These are phyloP conservation scores for Cettia cetti DNA, from an alignment of 2,113 vertebrate species.

Conservation along the genomic window DNA sequence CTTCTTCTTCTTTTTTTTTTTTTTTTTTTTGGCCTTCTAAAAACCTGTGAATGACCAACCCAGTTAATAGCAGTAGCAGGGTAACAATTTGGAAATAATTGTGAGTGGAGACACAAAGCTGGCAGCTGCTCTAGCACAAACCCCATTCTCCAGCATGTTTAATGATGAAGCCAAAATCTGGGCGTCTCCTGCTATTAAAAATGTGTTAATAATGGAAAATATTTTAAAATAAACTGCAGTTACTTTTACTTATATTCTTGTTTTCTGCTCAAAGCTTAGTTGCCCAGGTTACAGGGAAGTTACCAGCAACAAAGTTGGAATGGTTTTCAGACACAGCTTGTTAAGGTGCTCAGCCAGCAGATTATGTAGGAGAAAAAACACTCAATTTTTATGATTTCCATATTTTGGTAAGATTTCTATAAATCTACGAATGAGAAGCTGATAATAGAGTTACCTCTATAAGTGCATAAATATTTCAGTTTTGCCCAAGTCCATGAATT, in stretches of 20 bases:
- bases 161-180: conserved; percentile 7
- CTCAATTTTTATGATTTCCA: not conserved
- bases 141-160: not conserved
- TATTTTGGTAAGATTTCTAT: not conserved
- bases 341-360: not conserved
- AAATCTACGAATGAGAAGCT: not conserved
- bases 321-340: not conserved
- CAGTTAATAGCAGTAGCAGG: not conserved
- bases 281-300: conserved; percentile 33
- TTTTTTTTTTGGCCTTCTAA: not conserved
- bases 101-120: not conserved
- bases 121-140: not conserved
- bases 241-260: not conserved
- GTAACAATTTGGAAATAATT: conserved; percentile 12
- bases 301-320: conserved; percentile 5
- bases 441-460: not conserved
- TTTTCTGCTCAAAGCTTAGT: conserved; percentile 14
- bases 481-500: not conserved
- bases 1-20: not conserved
- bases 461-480: not conserved
- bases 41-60: not conserved
- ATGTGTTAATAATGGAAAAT: conserved; percentile 32
- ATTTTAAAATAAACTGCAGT: conserved; percentile 5
- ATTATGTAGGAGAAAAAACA: not conserved
- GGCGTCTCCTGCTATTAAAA: conserved; percentile 42